Evolutionary conservation across 2,888 invertebrate genomes (phyloP), one percentile per base, ranked within the genome.

Genomic region (Tetrapedia diversipes): DNA sequence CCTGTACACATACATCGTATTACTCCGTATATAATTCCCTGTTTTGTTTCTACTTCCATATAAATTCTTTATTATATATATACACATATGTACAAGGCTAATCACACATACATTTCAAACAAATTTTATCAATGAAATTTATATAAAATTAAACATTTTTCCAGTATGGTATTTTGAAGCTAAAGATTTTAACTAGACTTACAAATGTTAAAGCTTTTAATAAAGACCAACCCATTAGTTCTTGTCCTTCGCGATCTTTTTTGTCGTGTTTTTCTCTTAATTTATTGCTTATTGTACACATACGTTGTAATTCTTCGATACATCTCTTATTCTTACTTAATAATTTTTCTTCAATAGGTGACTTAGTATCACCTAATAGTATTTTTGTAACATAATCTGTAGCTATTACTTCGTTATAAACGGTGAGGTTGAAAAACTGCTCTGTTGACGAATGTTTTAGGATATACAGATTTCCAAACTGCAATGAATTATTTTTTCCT

Each of bases 1-100:
- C 85, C 89, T 83, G 72, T 84, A 84, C 63, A 76, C 60, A 22
- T 27, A 14, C 7, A 51, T 51, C 49, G 27, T 77, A 57, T 77
- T 74, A 61, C 41, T 56, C 19, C 11, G 19, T 43, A 43, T 16
- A 8, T 24, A 54, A 41, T 27, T 34, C 51, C 49, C 24, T 6
- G 1, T 32, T 37, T 43, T 14, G 10, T 34, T 70, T 47, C 41
- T 51, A 32, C 24, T 60, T n/a, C 27, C 39, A 34, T 24, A 1
- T 41, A 24, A 56, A 39, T 27, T 27, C 14, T 60, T 60, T 60
- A 60, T 47, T 60, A 39, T 41, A 22, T 10, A 45, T 16, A 47
- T 32, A 4, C 22, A 60, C 16, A 45, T 22, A 16, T 22, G 14
- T n/a, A n/a, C n/a, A n/a, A n/a, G n/a, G n/a, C n/a, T n/a, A n/a